Percentiles rank a stretch among this genome's conserved stretches.
Conservation (phyloP, 2,888 invertebrate genomes). For the Hydriomena furcata region DNA sequence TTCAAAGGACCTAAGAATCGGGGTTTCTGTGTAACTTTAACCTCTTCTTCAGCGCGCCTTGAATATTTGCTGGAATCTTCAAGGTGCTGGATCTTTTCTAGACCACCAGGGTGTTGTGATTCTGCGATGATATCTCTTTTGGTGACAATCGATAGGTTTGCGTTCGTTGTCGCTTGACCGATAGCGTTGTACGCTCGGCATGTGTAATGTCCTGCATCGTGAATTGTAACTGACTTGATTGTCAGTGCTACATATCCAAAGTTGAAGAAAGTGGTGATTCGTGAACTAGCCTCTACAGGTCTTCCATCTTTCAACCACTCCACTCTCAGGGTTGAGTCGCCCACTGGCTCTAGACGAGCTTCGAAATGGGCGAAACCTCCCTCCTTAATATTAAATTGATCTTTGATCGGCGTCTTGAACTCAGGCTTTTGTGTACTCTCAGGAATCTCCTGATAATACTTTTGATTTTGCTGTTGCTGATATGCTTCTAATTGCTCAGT, state of each 20-base stretch:
- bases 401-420: conserved; percentile 95
- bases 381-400: conserved; percentile 93
- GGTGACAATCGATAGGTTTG: conserved; percentile 92
- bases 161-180: conserved; percentile 93
- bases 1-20: conserved; percentile 94
- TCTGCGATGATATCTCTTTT: conserved; percentile 94
- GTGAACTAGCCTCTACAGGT: conserved; percentile 95
- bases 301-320: conserved; percentile 97
- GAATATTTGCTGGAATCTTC: conserved; percentile 92
- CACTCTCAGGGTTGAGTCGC: conserved; percentile 94
- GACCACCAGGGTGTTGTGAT: conserved; percentile 95
- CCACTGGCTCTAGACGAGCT: conserved; percentile 96
- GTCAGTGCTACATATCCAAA: conserved; percentile 97
- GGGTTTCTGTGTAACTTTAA: conserved; percentile 90
- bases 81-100: conserved; percentile 95
- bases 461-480: conserved; percentile 91
- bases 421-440: conserved; percentile 92
- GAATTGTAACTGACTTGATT: conserved; percentile 94
- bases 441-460: conserved; percentile 90
- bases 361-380: conserved; percentile 98
- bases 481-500: conserved; percentile 96
- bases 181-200: conserved; percentile 94
- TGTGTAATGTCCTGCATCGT: conserved; percentile 95
- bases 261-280: conserved; percentile 96
- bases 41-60: conserved; percentile 89